Base-by-base conservation (phyloP, 2,797 vertebrate genomes). In the Epinephelus awoara region DNA sequence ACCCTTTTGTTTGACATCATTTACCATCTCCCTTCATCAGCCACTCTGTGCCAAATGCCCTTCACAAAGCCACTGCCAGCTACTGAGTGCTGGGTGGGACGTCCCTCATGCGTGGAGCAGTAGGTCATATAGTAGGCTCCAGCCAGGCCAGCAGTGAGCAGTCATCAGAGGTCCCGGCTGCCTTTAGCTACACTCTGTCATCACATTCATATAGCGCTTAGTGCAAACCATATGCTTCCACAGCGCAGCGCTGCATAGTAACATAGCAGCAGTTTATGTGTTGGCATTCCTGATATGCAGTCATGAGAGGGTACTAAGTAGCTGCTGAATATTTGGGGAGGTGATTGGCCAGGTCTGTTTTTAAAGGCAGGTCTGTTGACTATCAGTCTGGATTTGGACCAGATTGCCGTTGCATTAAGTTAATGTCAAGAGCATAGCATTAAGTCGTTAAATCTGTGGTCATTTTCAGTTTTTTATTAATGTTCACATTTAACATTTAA, bases 181-280 rank as follows among this genome's bases (percentile, higher is more conserved):
- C 88, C 84, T 93, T 82, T 77, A 89, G 87, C 86, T 77, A 63
- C 75, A 76, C 88, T 76, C 90, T 93, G 92, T 93, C 91, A 88
- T 91, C 91, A 90, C 89, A 14, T 88, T 91, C 80, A 66, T 84
- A 85, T 78, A 77, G 85, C 50, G 61, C 86, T 82, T 89, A 92
- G 80, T 84, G 80, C 83, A 89, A 90, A 92, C 90, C 92, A 91
- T 90, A 88, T 86, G 92, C 87, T 76, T 79, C 79, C 21, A 74
- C 74, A 73, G 81, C 18, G 70, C 74, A 73, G 81, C 72, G 19
- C 72, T 75, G 70, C 86, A 67, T 62, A 72, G 85, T 83, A 84
- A 90, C 85, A 88, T 86, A 85, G 90, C 91, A 82, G 87, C 86
- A 88, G 89, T 88, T 91, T 87, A 90, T 93, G 92, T 87, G 86